Evolutionary conservation across 2,888 invertebrate species (phyloP).

Genomic region (Epirrhoe alternata): DNA sequence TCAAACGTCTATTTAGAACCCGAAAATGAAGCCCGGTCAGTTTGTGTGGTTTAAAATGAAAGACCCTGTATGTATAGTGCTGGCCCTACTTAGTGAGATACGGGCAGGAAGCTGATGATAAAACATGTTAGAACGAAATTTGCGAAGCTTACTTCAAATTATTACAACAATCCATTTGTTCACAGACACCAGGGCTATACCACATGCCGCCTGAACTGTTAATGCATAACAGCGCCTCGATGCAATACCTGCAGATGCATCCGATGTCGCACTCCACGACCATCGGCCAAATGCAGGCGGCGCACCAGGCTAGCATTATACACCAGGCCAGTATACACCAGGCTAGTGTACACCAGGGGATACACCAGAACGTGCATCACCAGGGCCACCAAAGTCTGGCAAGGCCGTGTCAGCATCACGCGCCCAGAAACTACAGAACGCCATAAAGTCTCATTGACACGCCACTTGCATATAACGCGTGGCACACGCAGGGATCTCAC

Average conservation of each 20-base stretch:
- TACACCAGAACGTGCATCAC: slow-evolving; percentile 26
- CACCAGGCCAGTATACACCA: slow-evolving; percentile 43
- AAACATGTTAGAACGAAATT: too few species aligned
- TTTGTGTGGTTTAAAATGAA: too few species aligned
- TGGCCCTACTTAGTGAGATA: too few species aligned
- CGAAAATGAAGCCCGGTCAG: too few species aligned
- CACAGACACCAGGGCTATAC: slow-evolving; percentile 77
- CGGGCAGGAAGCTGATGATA: too few species aligned
- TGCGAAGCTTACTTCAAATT: not conserved
- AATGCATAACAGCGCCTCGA: slow-evolving; percentile 75
- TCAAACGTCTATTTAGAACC: too few species aligned
- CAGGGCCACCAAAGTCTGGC: slow-evolving; percentile 39
- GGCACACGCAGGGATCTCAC: slow-evolving; percentile 20
- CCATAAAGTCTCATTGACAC: slow-evolving; percentile 43
- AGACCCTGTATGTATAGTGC: too few species aligned
- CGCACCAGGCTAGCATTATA: slow-evolving; percentile 50
- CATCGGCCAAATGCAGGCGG: slow-evolving; percentile 49
- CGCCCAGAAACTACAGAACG: slow-evolving; percentile 55
- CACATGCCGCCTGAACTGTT: slow-evolving; percentile 81
- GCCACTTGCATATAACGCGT: slow-evolving; percentile 15
- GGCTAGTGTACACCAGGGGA: slow-evolving; percentile 23
- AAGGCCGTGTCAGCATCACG: slow-evolving; percentile 66
- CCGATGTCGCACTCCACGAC: slow-evolving; percentile 55
- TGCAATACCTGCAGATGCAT: slow-evolving; percentile 76
- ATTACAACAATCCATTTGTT: slow-evolving; percentile 18